Evolutionary conservation across 1,140 invertebrate species (phyloP).

Genomic region (Aethina tumida): DNA sequence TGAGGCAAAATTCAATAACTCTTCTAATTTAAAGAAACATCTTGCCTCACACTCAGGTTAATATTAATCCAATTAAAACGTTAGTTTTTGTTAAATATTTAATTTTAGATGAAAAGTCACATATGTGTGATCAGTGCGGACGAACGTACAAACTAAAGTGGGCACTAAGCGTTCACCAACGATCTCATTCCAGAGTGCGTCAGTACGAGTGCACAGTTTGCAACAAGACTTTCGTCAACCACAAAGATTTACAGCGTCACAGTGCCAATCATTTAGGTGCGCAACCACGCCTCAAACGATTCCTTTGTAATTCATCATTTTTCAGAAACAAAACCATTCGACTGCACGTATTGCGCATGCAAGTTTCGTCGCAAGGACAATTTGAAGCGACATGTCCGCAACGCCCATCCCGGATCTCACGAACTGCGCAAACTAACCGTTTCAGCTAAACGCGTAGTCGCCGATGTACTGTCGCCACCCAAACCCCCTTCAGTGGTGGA

Average conservation of each 20-base stretch:
- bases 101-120: conserved; percentile 42
- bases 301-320: conserved; percentile 9
- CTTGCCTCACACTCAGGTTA: conserved; percentile 43
- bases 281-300: neutral
- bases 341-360: conserved; percentile 47
- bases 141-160: conserved; percentile 43
- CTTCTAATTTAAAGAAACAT: conserved; percentile 45
- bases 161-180: conserved; percentile 31
- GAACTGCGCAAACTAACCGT: conserved; percentile 12
- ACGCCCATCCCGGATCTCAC: conserved; percentile 45
- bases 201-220: conserved; percentile 41
- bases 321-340: conserved; percentile 44
- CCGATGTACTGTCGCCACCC: conserved; percentile 8
- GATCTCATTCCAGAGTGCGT: conserved; percentile 33
- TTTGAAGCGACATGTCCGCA: conserved; percentile 50
- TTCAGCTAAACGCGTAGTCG: conserved; percentile 2
- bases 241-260: conserved; percentile 45
- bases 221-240: conserved; percentile 42
- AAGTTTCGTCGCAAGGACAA: conserved; percentile 53
- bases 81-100: conserved; percentile 6
- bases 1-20: conserved; percentile 39
- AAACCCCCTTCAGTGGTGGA: conserved; percentile 19
- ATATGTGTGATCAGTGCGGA: conserved; percentile 43
- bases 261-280: conserved; percentile 43
- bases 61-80: conserved; percentile 11